phyloP scores from a whole-genome alignment of 2,888 invertebrate species.

The Noctua comes region DNA sequence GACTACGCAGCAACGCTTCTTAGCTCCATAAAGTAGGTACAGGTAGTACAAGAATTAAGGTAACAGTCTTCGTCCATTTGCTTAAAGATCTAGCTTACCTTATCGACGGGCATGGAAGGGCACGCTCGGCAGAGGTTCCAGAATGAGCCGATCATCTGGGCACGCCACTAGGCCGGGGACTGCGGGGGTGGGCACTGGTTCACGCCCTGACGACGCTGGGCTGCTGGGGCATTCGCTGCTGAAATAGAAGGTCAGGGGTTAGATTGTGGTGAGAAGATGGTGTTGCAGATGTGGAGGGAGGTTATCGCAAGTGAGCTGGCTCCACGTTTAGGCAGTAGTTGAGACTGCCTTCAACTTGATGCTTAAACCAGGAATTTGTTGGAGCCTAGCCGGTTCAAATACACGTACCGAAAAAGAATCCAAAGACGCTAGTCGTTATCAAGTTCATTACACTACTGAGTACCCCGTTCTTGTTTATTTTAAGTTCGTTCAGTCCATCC shows the following conservation, averaged over 20 bases:
- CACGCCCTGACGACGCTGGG: conserved; percentile 75
- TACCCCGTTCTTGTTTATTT: too few relatives aligned
- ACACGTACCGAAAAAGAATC: too few relatives aligned
- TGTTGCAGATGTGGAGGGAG: too few relatives aligned
- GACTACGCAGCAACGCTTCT: too few relatives aligned
- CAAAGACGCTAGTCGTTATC: too few relatives aligned
- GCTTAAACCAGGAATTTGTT: too few relatives aligned
- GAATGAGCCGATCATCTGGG: conserved; percentile 99
- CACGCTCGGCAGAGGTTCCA: conserved; percentile 99
- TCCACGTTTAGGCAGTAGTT: neutral
- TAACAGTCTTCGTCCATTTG: neutral
- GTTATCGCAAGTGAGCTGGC: too few relatives aligned
- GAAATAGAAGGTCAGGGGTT: conserved; percentile 60
- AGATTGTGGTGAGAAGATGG: neutral
- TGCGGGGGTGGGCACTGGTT: conserved; percentile 74
- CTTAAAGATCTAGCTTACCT: conserved; percentile 91
- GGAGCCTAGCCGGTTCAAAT: too few relatives aligned
- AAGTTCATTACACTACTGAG: too few relatives aligned
- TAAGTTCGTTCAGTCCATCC: too few relatives aligned
- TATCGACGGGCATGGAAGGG: conserved; percentile 98
- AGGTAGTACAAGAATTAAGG: too few relatives aligned
- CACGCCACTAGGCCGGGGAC: conserved; percentile 84
- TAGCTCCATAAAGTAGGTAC: too few relatives aligned
- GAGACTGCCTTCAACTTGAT: neutral
- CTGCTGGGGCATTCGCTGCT: conserved; percentile 85